These are phyloP conservation scores for Leucophenga maculata DNA, from an alignment of 2,888 invertebrate genomes.

Conservation along the genomic window DNA sequence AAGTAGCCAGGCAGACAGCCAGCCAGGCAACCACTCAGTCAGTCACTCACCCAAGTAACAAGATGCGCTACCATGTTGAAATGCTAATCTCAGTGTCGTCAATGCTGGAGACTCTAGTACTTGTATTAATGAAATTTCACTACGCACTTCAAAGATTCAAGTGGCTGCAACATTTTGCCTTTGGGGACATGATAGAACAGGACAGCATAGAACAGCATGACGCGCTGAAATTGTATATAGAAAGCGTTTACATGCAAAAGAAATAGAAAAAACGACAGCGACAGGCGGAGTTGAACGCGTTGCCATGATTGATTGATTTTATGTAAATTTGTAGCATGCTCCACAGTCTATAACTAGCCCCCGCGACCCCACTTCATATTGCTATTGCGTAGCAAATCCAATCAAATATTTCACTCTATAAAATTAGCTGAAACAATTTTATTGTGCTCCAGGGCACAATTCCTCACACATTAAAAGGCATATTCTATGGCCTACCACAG, in stretches of 20 bases:
- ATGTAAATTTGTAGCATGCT: conserved; percentile 60
- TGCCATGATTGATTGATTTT: conserved; percentile 60
- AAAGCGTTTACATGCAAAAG: conserved; percentile 52
- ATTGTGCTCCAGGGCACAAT: conserved; percentile 60
- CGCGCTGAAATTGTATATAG: conserved; percentile 35
- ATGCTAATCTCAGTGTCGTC: conserved; percentile 53
- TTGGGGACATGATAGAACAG: conserved; percentile 14
- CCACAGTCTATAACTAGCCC: too few relatives aligned
- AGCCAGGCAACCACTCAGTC: not conserved
- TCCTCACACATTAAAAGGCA: conserved; percentile 2
- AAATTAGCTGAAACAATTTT: conserved; percentile 34
- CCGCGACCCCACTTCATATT: conserved; percentile 14
- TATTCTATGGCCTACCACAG: not conserved
- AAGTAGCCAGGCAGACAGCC: not conserved
- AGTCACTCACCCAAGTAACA: not conserved
- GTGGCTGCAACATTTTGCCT: conserved; percentile 34
- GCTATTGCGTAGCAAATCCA: not conserved
- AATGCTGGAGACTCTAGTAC: conserved; percentile 20
- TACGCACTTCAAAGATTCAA: conserved; percentile 35
- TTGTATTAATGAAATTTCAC: conserved; percentile 60
- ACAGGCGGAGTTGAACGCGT: not conserved
- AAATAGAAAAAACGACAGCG: conserved; percentile 36
- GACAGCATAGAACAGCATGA: conserved; percentile 23
- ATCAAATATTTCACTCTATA: conserved; percentile 23
- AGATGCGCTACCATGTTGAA: conserved; percentile 58